These are phyloP conservation scores for Synanthedon formicaeformis DNA, from an alignment of 2,888 invertebrate genomes.

Conservation along the genomic window DNA sequence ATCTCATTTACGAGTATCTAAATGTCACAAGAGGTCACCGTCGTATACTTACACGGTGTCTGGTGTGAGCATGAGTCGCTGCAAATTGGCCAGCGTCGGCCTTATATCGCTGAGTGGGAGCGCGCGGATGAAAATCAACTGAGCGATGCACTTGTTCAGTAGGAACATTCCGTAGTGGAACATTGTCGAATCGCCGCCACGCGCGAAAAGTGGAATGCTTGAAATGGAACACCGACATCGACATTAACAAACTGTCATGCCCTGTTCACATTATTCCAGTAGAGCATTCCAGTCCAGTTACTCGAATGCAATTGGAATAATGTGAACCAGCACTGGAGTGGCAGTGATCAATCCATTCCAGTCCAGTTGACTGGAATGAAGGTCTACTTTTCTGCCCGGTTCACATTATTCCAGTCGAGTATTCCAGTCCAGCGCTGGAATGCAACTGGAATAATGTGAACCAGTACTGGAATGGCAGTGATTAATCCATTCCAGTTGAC, in stretches of 20 bases:
- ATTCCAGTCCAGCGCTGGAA: background rate
- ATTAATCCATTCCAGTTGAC: no score
- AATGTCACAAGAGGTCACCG: no score
- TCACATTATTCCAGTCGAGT: no score
- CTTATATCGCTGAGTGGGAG: constrained; percentile 80
- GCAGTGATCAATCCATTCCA: no score
- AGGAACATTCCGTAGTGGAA: constrained; percentile 93
- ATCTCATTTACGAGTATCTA: no score
- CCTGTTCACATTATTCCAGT: no score
- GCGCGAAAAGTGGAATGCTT: constrained; percentile 87
- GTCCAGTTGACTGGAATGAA: no score
- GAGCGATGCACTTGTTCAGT: constrained; percentile 94
- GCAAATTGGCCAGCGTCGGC: constrained; percentile 81
- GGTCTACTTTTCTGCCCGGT: no score
- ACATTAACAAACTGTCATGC: no score
- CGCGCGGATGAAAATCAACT: constrained; percentile 83
- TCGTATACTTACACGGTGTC: constrained; percentile 36
- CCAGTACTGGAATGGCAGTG: no score
- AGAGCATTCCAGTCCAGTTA: background rate
- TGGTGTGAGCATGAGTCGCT: constrained; percentile 59
- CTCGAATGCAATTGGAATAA: background rate
- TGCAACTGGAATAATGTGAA: background rate
- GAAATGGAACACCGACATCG: constrained; percentile 8
- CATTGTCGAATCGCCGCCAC: constrained; percentile 81
- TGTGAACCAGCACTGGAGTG: no score